Conservation (phyloP, 1,140 invertebrate genomes). For the Drosophila murphyi region DNA sequence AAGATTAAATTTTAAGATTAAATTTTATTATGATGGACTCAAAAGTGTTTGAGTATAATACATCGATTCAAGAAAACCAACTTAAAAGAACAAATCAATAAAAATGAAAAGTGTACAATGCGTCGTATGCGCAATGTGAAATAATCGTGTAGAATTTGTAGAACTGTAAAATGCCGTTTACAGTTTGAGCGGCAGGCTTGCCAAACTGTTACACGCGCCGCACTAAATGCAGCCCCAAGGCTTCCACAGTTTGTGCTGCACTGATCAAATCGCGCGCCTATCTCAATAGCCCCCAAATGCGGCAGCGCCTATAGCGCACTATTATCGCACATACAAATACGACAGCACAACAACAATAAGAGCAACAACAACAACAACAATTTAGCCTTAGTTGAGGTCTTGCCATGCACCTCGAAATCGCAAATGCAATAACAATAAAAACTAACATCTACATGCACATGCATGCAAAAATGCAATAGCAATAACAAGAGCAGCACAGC, state of each 20-base stretch:
- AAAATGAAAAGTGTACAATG: background rate
- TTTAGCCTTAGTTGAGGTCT: constrained; percentile 83
- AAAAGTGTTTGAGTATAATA: too few relatives aligned
- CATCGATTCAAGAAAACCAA: too few relatives aligned
- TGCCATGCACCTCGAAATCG: constrained; percentile 81
- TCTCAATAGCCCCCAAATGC: constrained; percentile 80
- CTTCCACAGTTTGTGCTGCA: constrained; percentile 63
- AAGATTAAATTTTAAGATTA: too few relatives aligned
- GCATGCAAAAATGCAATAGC: constrained; percentile 53
- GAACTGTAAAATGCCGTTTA: constrained; percentile 23
- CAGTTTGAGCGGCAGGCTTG: constrained; percentile 52
- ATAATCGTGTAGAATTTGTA: constrained; percentile 1
- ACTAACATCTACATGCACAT: constrained; percentile 52
- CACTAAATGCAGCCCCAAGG: constrained; percentile 63
- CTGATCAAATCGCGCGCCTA: constrained; percentile 69
- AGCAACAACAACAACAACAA: constrained; percentile 16
- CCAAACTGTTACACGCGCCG: constrained; percentile 74
- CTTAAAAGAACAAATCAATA: background rate
- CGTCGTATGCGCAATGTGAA: constrained; percentile 14
- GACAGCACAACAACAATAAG: constrained; percentile 18
- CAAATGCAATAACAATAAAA: constrained; percentile 59
- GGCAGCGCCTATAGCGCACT: constrained; percentile 55
- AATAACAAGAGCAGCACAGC: constrained; percentile 39
- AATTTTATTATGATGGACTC: too few relatives aligned
- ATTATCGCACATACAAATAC: constrained; percentile 50